Percentiles rank a stretch among this genome's conserved stretches.
phyloP scores from a whole-genome alignment of 2,113 vertebrate species.

The Crotalus tigris region DNA sequence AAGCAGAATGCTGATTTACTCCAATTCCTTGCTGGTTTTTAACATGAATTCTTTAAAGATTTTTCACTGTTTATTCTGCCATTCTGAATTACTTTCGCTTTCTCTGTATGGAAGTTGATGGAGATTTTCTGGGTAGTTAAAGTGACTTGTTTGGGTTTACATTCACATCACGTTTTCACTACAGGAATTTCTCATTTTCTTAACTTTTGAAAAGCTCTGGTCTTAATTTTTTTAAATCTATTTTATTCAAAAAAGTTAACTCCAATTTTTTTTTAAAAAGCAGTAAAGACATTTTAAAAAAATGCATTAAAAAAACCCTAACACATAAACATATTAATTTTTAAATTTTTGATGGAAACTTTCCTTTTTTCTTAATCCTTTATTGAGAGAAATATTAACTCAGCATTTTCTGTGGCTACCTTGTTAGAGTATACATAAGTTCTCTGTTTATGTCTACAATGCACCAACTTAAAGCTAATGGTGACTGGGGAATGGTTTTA shows the following conservation, averaged over 20 bases:
- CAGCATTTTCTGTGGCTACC: too few species aligned
- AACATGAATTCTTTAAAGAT: not conserved
- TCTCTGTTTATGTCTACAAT: not conserved
- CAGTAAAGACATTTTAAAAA: not conserved
- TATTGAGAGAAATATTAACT: too few species aligned
- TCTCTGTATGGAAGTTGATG: not conserved
- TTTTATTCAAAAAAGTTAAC: not conserved
- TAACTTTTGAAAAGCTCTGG: not conserved
- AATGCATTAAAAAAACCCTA: not conserved
- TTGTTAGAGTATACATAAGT: too few species aligned
- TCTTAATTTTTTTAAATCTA: not conserved
- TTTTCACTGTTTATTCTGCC: not conserved
- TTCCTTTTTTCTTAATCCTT: not conserved
- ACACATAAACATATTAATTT: not conserved
- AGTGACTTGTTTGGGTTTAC: not conserved
- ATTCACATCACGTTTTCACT: not conserved
- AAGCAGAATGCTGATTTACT: not conserved
- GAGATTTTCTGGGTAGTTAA: not conserved
- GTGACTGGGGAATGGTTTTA: not conserved
- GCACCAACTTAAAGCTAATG: not conserved
- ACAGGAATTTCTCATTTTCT: not conserved
- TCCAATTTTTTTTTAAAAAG: not conserved
- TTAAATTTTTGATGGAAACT: not conserved
- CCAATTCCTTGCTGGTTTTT: not conserved
- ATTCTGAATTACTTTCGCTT: not conserved